phyloP scores from a whole-genome alignment of 2,888 invertebrate genomes.

The Rhagonycha fulva region DNA sequence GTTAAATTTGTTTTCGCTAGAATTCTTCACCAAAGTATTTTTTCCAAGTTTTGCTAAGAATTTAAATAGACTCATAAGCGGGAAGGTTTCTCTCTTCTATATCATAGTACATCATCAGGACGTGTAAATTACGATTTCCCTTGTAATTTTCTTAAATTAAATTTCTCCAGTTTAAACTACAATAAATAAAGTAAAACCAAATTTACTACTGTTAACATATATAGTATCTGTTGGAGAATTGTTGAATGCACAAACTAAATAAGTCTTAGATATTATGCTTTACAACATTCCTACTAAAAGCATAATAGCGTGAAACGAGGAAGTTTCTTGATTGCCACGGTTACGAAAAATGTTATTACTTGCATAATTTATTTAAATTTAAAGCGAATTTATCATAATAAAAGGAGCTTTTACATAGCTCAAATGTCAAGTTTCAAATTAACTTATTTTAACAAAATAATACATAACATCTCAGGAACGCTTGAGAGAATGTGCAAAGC shows the following conservation, averaged over 20 bases:
- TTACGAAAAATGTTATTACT: not conserved
- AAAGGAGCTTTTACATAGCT: not conserved
- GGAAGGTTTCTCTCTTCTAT: not conserved
- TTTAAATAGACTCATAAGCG: not conserved
- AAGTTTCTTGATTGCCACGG: not conserved
- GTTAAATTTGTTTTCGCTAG: not conserved
- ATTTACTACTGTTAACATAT: not conserved
- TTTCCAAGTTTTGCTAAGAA: not conserved
- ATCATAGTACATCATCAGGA: not conserved
- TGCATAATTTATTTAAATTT: not conserved
- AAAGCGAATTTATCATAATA: not conserved
- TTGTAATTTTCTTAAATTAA: not conserved
- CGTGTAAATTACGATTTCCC: not conserved
- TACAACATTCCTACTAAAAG: not conserved
- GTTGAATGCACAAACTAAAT: not conserved
- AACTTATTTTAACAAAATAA: not conserved
- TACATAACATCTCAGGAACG: not conserved
- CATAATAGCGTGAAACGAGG: not conserved
- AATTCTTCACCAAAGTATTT: not conserved
- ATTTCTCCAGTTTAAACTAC: not conserved
- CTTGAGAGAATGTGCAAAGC: not conserved
- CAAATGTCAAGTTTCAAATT: not conserved
- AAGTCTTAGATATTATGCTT: not conserved
- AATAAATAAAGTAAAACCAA: not conserved
- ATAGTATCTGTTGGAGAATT: not conserved